Base-by-base conservation (phyloP, 2,113 vertebrate genomes). In the Paramormyrops kingsleyae region DNA sequence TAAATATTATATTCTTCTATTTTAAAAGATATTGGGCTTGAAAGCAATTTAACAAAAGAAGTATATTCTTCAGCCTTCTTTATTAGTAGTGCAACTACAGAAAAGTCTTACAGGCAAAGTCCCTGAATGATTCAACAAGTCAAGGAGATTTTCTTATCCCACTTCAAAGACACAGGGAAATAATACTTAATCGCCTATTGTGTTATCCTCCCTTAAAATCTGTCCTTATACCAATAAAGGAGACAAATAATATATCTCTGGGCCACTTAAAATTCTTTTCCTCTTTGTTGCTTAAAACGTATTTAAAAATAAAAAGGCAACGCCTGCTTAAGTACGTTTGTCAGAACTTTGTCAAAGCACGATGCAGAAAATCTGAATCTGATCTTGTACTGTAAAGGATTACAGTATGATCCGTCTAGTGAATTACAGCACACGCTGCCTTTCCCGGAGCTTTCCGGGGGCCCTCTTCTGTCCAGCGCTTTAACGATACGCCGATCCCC, bases 221-320 rank as follows among this genome's bases (percentile, higher is more conserved):
- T 47, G 49, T 50, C 88, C 70, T 77, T 50, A 8, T 39, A 88
- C 35, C 52, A 88, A 66, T 70, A 59, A 88, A 84, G 35, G 39
- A 84, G 83, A 47, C 42, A 46, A 84, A 84, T 87, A 52, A 53
- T 52, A 39, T 39, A 87, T 53, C 85, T 56, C 49, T 87, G 85
- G 50, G 31, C 10, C 15, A 52, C 50, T 53, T 87, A 27, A 87
- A 80, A 80, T 42, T 42, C n/a, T 87, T 19, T 56, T 31, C 47
- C 44, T 27, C n/a, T 87, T 50, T 52, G 27, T 87, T 87, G 7
- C 85, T 53, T 53, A 52, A 87, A 53, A 35, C 47, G 84, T 86
- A 49, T 21, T 86, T 86, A 12, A 52, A 15, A 86, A 27, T 7
- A 86, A n/a, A 88, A 87, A 87, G 53, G 86, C 50, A 87, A 56